Evolutionary conservation across 2,888 invertebrate genomes (phyloP).

Genomic region (Harpalus rufipes): DNA sequence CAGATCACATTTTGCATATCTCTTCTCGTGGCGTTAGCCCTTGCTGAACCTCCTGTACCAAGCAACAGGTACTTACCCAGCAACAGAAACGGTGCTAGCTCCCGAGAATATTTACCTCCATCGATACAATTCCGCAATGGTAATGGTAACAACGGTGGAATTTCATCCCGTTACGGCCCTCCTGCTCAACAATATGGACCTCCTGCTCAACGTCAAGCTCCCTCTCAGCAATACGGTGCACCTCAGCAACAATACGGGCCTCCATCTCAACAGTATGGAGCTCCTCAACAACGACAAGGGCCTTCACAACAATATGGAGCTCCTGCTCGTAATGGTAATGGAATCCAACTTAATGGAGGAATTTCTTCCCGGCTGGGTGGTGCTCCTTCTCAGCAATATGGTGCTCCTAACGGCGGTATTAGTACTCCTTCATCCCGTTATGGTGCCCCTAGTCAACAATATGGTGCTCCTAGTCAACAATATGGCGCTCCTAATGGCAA

Average conservation of each 20-base stretch:
- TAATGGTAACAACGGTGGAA: constrained; percentile 28
- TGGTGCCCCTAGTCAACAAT: constrained; percentile 29
- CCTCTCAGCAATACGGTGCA: constrained; percentile 59
- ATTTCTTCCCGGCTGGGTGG: not conserved
- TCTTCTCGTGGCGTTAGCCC: constrained; percentile 35
- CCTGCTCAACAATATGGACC: constrained; percentile 16
- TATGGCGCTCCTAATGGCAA: constrained; percentile 44
- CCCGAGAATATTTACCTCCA: constrained; percentile 45
- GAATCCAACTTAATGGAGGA: not conserved
- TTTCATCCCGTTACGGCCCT: constrained; percentile 17
- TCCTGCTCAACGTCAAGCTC: constrained; percentile 68
- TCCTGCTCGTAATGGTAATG: constrained; percentile 54
- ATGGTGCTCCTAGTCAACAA: constrained; percentile 42
- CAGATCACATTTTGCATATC: constrained; percentile 53
- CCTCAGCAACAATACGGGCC: constrained; percentile 11
- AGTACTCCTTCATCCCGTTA: too few species aligned
- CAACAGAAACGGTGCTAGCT: constrained; percentile 67
- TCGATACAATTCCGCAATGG: constrained; percentile 67
- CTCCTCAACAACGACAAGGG: not conserved
- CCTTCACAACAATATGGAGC: constrained; percentile 67
- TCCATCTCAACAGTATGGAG: constrained; percentile 68
- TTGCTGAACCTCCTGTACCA: constrained; percentile 64
- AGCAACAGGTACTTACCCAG: constrained; percentile 58
- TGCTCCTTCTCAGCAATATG: constrained; percentile 68
- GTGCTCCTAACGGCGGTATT: constrained; percentile 49